Conservation (phyloP, 1,140 invertebrate genomes). For the Branchinecta lindahli region DNA sequence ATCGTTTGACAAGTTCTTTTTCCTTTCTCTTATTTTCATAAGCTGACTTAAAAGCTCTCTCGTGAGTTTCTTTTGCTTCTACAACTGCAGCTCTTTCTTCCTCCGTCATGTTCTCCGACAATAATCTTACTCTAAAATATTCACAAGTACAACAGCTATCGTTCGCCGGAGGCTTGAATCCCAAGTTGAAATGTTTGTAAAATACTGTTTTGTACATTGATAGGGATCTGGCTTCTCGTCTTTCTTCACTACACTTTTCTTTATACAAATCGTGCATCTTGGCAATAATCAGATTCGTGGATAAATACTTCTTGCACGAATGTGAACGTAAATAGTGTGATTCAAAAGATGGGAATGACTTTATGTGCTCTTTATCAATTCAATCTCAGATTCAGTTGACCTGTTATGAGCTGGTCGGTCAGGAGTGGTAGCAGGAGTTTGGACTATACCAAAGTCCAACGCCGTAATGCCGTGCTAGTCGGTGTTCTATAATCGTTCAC, state of each 20-base stretch:
- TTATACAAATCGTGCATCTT: conserved; percentile 9
- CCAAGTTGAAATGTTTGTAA: conserved; percentile 5
- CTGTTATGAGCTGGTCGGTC: background rate
- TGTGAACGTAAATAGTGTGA: conserved; percentile 8
- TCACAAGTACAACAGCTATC: conserved; percentile 5
- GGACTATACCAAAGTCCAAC: background rate
- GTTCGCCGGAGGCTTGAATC: conserved; percentile 7
- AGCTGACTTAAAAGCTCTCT: conserved; percentile 2
- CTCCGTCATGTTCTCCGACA: background rate
- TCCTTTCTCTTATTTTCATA: conserved; percentile 9
- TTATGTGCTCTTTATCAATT: conserved; percentile 2
- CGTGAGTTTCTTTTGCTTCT: conserved; percentile 1
- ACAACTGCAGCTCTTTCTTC: conserved; percentile 5
- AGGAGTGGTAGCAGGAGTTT: conserved; percentile 4
- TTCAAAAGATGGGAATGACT: background rate
- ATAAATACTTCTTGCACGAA: conserved; percentile 9
- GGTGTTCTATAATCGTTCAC: too few species aligned
- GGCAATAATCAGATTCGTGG: background rate
- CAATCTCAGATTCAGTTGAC: background rate
- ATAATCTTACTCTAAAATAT: conserved; percentile 6
- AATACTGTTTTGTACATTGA: conserved; percentile 9
- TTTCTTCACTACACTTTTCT: conserved; percentile 6
- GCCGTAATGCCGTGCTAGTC: too few species aligned
- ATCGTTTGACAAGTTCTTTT: conserved; percentile 8
- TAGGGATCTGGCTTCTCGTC: conserved; percentile 7